These are phyloP conservation scores for Hirudo medicinalis DNA, from an alignment of 1,140 invertebrate genomes.

Conservation along the genomic window DNA sequence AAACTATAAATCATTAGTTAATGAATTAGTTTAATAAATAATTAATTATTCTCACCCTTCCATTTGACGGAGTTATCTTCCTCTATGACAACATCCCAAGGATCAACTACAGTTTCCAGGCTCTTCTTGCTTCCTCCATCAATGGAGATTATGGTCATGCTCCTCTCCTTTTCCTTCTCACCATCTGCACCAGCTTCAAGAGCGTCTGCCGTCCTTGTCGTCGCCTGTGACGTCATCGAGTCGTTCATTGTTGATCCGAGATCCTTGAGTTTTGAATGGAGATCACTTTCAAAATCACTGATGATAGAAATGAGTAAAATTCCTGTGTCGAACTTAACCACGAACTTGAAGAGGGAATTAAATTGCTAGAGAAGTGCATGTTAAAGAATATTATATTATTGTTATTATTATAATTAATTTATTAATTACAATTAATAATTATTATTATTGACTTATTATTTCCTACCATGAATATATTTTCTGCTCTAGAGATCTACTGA, in stretches of 20 bases:
- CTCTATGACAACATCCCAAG: constrained; percentile 2
- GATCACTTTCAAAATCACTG: background rate
- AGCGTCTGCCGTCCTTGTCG: background rate
- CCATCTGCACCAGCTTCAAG: background rate
- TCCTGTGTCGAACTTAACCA: too few species aligned
- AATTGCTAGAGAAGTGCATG: too few species aligned
- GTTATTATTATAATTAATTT: too few species aligned
- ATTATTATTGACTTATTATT: too few species aligned
- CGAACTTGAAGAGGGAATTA: too few species aligned
- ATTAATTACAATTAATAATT: too few species aligned
- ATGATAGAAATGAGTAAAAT: background rate
- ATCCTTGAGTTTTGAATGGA: background rate
- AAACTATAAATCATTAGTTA: too few species aligned
- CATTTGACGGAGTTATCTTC: constrained; percentile 3
- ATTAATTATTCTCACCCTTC: constrained; percentile 9
- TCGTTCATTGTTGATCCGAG: background rate
- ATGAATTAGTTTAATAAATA: too few species aligned
- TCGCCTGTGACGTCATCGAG: constrained; percentile 1
- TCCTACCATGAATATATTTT: too few species aligned
- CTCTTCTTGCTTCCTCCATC: background rate
- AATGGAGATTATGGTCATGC: background rate
- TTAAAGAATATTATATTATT: too few species aligned
- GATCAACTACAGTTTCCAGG: background rate
- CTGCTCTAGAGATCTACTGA: too few species aligned
- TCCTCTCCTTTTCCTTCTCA: background rate